phyloP scores from a whole-genome alignment of 2,888 invertebrate genomes.

The Drosophila nr. medialis region DNA sequence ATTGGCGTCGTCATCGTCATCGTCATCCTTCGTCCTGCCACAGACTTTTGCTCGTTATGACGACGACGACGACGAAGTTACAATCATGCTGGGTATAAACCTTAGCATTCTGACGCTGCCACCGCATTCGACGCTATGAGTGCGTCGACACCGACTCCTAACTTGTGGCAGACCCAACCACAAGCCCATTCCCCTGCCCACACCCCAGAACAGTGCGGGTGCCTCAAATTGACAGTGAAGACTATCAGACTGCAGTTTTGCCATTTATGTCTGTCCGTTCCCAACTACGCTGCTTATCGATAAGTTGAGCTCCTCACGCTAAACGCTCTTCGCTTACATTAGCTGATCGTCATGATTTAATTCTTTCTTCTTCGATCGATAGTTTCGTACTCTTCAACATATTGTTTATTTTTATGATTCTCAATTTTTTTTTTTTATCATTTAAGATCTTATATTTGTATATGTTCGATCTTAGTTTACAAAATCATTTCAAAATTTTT shows the following conservation, averaged over 20 bases:
- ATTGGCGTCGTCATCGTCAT: slow-evolving; percentile 69
- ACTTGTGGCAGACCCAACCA: slow-evolving; percentile 14
- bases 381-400: not conserved
- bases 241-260: not conserved
- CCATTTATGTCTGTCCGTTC: not conserved
- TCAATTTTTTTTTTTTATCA: not conserved
- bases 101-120: slow-evolving; percentile 15
- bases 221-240: not conserved
- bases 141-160: slow-evolving; percentile 75
- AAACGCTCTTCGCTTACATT: not conserved
- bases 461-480: not conserved
- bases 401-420: not conserved
- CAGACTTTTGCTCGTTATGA: slow-evolving; percentile 66
- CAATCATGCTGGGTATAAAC: slow-evolving; percentile 41
- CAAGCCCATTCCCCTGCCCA: not conserved
- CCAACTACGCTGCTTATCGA: not conserved
- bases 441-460: not conserved
- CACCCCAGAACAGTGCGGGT: not conserved
- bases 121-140: slow-evolving; percentile 57
- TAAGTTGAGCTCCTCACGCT: no score
- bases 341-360: not conserved
- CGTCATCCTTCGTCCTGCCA: slow-evolving; percentile 56
- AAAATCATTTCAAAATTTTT: not conserved
- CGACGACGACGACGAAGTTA: slow-evolving; percentile 51
- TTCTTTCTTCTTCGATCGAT: not conserved